Evolutionary conservation across 1,140 invertebrate genomes (phyloP).

Genomic region (Temnothorax longispinosus): DNA sequence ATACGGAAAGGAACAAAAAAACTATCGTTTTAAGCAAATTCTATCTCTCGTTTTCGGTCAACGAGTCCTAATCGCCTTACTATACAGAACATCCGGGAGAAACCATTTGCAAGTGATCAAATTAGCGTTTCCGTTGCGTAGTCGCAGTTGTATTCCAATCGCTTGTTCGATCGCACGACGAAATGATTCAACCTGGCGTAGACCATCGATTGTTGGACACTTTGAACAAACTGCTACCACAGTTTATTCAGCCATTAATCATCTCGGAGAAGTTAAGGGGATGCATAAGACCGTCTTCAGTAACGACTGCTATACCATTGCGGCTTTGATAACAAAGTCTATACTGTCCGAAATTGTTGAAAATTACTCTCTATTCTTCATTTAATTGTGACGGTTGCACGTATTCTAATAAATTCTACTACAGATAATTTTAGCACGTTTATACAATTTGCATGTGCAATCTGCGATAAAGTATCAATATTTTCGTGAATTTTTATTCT

Average conservation of each 20-base stretch:
- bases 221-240: conserved; percentile 72
- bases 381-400: background rate
- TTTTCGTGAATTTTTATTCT: background rate
- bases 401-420: background rate
- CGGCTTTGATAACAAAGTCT: conserved; percentile 40
- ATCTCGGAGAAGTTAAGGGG: conserved; percentile 54
- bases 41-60: background rate
- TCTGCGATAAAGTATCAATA: background rate
- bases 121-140: conserved; percentile 19
- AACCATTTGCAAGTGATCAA: conserved; percentile 16
- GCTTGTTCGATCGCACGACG: background rate
- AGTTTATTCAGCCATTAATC: conserved; percentile 77
- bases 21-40: background rate
- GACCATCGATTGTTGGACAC: conserved; percentile 68
- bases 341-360: background rate
- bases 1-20: background rate
- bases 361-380: background rate
- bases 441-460: background rate
- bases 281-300: conserved; percentile 47
- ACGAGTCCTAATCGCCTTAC: conserved; percentile 24
- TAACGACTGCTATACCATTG: background rate
- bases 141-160: background rate
- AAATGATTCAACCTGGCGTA: conserved; percentile 34
- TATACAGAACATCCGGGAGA: background rate
- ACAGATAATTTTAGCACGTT: background rate